These are phyloP conservation scores for Spilogale gracilis DNA, from an alignment of 2,113 vertebrate species.

Conservation along the genomic window DNA sequence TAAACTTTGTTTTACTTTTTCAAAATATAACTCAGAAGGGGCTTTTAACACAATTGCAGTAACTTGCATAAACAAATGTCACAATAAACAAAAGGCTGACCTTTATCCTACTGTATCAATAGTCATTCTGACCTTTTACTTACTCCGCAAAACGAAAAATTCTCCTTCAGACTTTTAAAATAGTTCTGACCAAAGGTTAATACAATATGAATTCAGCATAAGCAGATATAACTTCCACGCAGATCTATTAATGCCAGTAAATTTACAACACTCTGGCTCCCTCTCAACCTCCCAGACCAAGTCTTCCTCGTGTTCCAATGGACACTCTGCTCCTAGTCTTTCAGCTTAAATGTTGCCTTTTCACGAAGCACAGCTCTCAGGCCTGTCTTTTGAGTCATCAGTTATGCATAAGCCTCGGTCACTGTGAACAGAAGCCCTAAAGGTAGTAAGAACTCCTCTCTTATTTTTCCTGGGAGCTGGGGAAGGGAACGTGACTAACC, in stretches of 20 bases:
- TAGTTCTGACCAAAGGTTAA: slow-evolving; percentile 20
- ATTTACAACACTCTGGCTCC: neutral
- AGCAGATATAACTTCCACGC: neutral
- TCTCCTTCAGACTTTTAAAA: neutral
- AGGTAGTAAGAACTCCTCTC: neutral
- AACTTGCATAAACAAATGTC: slow-evolving; percentile 1
- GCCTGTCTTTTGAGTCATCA: neutral
- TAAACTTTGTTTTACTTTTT: slow-evolving; percentile 7
- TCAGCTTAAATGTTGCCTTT: neutral
- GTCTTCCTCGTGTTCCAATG: neutral
- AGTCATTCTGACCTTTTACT: slow-evolving; percentile 5
- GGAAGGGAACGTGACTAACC: neutral
- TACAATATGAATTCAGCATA: neutral
- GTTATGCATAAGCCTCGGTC: neutral
- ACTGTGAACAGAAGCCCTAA: neutral
- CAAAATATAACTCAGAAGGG: neutral
- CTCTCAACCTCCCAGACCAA: neutral
- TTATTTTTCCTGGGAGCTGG: neutral
- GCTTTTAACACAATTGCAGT: slow-evolving; percentile 25
- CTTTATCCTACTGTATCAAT: neutral
- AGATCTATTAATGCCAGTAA: neutral
- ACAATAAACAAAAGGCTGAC: neutral
- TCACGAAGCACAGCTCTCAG: neutral
- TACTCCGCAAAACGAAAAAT: slow-evolving; percentile 26
- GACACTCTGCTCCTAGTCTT: neutral